These are phyloP conservation scores for Phallusia fumigata DNA, from an alignment of 23 tunicate genomes.

Conservation along the genomic window DNA sequence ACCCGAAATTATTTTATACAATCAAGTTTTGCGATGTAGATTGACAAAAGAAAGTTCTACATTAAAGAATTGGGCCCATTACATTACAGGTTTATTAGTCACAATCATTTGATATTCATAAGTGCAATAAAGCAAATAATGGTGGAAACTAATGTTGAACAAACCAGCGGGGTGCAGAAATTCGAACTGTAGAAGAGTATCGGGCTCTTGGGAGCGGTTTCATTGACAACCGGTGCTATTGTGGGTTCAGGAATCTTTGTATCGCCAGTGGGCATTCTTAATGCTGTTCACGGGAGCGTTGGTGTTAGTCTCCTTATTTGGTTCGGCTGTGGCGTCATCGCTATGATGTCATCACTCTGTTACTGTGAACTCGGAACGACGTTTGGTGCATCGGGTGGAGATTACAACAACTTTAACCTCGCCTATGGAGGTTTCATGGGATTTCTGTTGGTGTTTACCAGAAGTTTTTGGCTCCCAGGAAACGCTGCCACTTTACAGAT, in stretches of 20 bases:
- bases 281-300: constrained; percentile 60
- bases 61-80: too few species aligned
- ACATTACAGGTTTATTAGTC: too few species aligned
- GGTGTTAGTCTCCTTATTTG: constrained; percentile 64
- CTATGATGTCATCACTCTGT: constrained; percentile 49
- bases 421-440: constrained; percentile 48
- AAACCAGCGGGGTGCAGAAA: too few species aligned
- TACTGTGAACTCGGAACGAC: constrained; percentile 65
- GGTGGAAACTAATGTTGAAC: too few species aligned
- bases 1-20: too few species aligned
- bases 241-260: constrained; percentile 79
- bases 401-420: constrained; percentile 43
- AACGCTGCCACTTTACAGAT: constrained; percentile 30
- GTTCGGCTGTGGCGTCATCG: constrained; percentile 57
- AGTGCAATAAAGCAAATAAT: too few species aligned
- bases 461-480: not conserved
- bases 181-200: constrained; percentile 62
- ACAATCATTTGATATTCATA: too few species aligned
- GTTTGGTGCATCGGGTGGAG: constrained; percentile 55
- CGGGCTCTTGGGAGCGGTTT: constrained; percentile 68
- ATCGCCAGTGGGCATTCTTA: constrained; percentile 62
- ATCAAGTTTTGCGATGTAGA: too few species aligned
- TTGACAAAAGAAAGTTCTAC: too few species aligned
- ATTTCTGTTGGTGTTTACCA: constrained; percentile 23
- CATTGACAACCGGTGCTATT: constrained; percentile 33